Evolutionary conservation across 2,113 vertebrate species (phyloP).

Genomic region (Myotis lucifugus): DNA sequence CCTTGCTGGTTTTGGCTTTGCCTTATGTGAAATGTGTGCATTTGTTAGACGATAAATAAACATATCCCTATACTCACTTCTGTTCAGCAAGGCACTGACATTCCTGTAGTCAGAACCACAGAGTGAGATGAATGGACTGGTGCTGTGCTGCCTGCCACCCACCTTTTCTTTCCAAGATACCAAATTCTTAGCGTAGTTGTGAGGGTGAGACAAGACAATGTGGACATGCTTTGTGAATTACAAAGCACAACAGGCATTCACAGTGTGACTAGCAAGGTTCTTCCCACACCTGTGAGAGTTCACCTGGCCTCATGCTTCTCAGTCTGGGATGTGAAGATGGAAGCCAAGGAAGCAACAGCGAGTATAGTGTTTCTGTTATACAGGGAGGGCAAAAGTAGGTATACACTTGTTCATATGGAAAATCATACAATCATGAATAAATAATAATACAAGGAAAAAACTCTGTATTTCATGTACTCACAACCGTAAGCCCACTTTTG

Average conservation of each 20-base stretch:
- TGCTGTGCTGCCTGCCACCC: background rate
- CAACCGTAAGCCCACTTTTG: too few species aligned
- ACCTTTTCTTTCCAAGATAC: background rate
- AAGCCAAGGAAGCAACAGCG: background rate
- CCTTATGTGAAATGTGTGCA: background rate
- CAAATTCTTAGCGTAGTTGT: background rate
- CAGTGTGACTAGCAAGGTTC: accelerated
- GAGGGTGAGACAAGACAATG: background rate
- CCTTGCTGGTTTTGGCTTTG: background rate
- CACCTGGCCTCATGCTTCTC: background rate
- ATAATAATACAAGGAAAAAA: too few species aligned
- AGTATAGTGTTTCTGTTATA: accelerated
- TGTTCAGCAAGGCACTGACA: background rate
- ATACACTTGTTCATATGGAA: too few species aligned
- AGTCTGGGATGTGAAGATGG: background rate
- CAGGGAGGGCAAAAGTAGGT: too few species aligned
- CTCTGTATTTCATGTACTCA: too few species aligned
- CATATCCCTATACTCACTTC: background rate
- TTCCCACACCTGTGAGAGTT: background rate
- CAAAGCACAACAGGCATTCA: background rate
- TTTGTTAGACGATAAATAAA: background rate
- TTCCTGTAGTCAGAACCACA: background rate
- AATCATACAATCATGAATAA: too few species aligned
- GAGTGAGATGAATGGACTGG: background rate
- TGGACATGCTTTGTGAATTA: background rate